Conservation (phyloP, 2,113 vertebrate genomes). For the Erythrolamprus reginae region DNA sequence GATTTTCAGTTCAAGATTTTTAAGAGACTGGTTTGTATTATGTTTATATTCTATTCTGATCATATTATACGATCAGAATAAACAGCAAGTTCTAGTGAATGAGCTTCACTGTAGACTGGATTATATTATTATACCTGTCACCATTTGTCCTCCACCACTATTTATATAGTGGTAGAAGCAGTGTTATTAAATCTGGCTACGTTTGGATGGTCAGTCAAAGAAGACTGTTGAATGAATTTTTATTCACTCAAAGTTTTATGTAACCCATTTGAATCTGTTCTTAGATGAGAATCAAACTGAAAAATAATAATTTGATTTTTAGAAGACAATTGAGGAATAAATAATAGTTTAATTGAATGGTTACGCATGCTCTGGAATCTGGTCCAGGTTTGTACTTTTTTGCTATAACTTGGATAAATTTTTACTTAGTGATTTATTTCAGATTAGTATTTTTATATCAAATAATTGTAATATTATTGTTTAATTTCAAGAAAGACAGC, state of each 20-base stretch:
- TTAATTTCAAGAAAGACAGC: conserved; percentile 45
- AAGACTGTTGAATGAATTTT: not conserved
- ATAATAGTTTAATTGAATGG: conserved; percentile 7
- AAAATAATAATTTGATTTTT: not conserved
- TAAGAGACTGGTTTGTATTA: not conserved
- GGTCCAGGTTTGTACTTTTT: conserved; percentile 27
- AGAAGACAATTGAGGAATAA: conserved; percentile 16
- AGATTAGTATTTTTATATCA: conserved; percentile 45
- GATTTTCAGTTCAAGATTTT: not conserved
- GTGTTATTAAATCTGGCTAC: not conserved
- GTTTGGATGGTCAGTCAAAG: not conserved
- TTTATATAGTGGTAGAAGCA: not conserved
- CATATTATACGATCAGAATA: not conserved
- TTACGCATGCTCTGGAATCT: conserved; percentile 30
- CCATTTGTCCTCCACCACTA: too few species aligned
- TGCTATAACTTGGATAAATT: conserved; percentile 42
- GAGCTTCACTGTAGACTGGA: not conserved
- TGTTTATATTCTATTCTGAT: not conserved
- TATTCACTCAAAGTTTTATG: not conserved
- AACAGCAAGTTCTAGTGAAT: not conserved
- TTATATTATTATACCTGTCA: not conserved
- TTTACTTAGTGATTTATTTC: conserved; percentile 54
- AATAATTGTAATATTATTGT: conserved; percentile 34
- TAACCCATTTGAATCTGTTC: not conserved
- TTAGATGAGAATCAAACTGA: not conserved